A percentile compares a stretch with the other conserved stretches of the same genome.
Evolutionary conservation across 1,140 invertebrate species (phyloP).

Genomic region (Belonocnema kinseyi): DNA sequence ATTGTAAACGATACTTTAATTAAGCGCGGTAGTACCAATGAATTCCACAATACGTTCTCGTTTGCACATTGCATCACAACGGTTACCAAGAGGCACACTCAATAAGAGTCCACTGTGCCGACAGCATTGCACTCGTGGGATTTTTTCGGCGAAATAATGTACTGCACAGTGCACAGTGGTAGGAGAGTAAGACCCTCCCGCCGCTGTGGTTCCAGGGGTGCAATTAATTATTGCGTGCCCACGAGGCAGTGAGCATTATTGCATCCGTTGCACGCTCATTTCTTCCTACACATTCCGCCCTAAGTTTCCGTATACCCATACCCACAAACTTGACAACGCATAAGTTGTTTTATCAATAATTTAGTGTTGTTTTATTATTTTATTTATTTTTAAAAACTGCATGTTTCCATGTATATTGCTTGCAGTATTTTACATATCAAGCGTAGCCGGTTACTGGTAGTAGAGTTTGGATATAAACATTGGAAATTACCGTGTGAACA

Average conservation of each 20-base stretch:
- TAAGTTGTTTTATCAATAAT: background rate
- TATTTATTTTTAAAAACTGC: background rate
- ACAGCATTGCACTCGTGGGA: conserved; percentile 52
- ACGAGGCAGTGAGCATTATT: conserved; percentile 62
- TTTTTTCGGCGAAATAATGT: conserved; percentile 65
- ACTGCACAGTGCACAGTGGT: conserved; percentile 38
- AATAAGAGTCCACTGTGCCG: conserved; percentile 35
- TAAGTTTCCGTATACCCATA: conserved; percentile 16
- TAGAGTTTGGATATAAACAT: too few species aligned
- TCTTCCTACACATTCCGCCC: conserved; percentile 36
- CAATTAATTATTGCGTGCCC: conserved; percentile 72
- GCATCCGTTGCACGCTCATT: conserved; percentile 55
- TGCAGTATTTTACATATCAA: too few species aligned
- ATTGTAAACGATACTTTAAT: conserved; percentile 53
- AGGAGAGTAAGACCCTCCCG: conserved; percentile 45
- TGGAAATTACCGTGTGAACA: too few species aligned
- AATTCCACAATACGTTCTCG: conserved; percentile 52
- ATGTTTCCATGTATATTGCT: background rate
- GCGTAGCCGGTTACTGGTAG: too few species aligned
- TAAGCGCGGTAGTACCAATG: conserved; percentile 48
- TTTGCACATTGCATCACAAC: conserved; percentile 47
- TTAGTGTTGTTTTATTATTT: conserved; percentile 1
- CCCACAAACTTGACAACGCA: conserved; percentile 38
- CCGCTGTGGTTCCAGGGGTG: conserved; percentile 65
- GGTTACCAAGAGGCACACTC: conserved; percentile 36